These are phyloP conservation scores for Tychaedon coryphoeus DNA, from an alignment of 2,113 vertebrate genomes.

Conservation along the genomic window DNA sequence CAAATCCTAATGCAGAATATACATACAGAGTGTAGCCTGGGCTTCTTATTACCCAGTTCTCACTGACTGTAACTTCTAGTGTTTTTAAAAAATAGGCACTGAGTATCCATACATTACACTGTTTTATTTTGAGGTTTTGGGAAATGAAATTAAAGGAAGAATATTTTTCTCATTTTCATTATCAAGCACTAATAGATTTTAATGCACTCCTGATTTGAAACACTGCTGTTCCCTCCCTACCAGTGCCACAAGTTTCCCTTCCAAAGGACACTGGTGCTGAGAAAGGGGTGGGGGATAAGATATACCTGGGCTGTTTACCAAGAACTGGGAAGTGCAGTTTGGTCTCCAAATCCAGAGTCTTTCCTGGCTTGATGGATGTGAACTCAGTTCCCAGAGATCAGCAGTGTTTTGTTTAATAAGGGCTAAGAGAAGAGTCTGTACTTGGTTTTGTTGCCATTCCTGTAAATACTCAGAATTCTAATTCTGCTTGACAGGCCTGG, in stretches of 20 bases:
- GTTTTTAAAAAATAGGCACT: background rate
- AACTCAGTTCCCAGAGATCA: background rate
- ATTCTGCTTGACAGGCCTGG: background rate
- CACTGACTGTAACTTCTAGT: background rate
- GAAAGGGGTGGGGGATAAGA: too few relatives aligned
- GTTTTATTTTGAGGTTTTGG: background rate
- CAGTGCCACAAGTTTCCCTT: background rate
- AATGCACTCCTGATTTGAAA: background rate
- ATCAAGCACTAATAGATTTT: background rate
- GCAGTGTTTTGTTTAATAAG: background rate
- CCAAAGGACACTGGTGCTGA: background rate
- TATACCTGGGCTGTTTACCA: fast-evolving
- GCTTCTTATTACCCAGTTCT: background rate
- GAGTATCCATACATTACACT: background rate
- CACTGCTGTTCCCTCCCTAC: background rate
- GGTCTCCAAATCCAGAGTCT: background rate
- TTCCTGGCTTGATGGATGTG: background rate
- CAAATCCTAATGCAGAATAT: background rate
- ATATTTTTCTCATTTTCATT: background rate
- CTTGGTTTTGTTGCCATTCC: background rate
- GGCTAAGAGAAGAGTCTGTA: background rate
- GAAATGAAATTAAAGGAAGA: background rate
- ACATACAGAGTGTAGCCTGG: background rate
- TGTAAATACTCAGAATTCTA: background rate
- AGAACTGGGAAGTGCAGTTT: background rate